Evolutionary conservation across 92 coral and sea anemone genomes (phyloP).

Genomic region (Hydrozoanthus gracilis): DNA sequence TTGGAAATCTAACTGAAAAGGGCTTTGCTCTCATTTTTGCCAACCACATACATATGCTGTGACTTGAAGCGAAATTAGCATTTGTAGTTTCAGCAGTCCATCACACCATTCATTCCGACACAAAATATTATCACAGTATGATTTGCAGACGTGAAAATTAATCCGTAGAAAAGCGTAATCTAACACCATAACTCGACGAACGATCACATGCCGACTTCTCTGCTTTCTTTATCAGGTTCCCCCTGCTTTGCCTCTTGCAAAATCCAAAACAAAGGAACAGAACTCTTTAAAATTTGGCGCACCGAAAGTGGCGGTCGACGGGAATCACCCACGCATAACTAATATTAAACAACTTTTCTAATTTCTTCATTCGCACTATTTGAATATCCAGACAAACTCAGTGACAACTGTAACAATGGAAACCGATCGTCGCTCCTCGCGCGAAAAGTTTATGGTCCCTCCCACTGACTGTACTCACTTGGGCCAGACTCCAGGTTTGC

Average conservation of each 20-base stretch:
- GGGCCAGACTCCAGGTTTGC: background rate
- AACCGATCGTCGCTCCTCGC: slow-evolving; percentile 27
- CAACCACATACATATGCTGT: slow-evolving; percentile 8
- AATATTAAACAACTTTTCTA: slow-evolving; percentile 19
- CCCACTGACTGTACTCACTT: slow-evolving; percentile 3
- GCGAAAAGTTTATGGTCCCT: slow-evolving; percentile 27
- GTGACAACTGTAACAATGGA: slow-evolving; percentile 14
- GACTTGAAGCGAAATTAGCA: slow-evolving; percentile 13
- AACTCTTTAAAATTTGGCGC: slow-evolving; percentile 55
- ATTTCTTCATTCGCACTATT: slow-evolving; percentile 30
- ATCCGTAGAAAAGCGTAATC: slow-evolving; percentile 16
- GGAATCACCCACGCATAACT: slow-evolving; percentile 53
- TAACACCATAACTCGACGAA: slow-evolving; percentile 19
- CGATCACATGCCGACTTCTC: slow-evolving; percentile 20
- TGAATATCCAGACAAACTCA: slow-evolving; percentile 12
- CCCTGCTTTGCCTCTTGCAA: background rate
- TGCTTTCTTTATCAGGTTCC: background rate
- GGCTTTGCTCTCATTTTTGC: slow-evolving; percentile 56
- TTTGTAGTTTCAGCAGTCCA: slow-evolving; percentile 33
- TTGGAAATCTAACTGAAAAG: slow-evolving; percentile 75
- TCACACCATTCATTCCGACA: slow-evolving; percentile 42
- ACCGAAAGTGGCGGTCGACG: slow-evolving; percentile 33
- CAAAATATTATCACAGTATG: slow-evolving; percentile 8
- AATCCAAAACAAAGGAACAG: slow-evolving; percentile 36
- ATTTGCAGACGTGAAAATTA: slow-evolving; percentile 16